These are phyloP conservation scores for Hydrolagus affinis DNA, from an alignment of 2,113 vertebrate genomes.

Conservation along the genomic window DNA sequence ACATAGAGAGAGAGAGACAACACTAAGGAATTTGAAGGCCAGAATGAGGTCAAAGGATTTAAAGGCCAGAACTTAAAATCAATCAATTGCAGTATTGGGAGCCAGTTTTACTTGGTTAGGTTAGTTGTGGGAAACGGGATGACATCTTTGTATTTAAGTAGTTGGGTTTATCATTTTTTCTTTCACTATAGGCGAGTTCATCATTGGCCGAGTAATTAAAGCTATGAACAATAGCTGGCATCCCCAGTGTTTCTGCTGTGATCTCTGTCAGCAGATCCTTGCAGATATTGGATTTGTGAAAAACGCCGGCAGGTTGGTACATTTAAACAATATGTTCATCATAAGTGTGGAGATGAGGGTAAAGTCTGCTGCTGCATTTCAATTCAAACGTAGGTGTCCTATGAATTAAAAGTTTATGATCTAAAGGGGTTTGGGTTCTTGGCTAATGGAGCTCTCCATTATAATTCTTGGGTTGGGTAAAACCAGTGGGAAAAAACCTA, in stretches of 20 bases:
- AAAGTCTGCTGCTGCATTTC: no score
- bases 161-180: neutral
- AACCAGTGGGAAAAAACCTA: no score
- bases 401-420: no score
- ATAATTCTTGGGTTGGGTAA: no score
- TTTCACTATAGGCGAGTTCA: conserved; percentile 77
- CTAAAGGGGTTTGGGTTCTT: no score
- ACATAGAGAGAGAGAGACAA: no score
- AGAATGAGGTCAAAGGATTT: no score
- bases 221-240: conserved; percentile 99
- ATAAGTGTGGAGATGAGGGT: neutral
- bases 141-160: neutral
- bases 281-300: conserved; percentile 96
- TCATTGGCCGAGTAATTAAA: conserved; percentile 96
- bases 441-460: no score
- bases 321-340: neutral
- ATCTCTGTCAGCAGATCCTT: conserved; percentile 79
- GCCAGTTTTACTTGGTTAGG: neutral
- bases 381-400: no score
- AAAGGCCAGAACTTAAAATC: no score
- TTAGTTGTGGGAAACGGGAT: neutral
- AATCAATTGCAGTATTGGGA: no score
- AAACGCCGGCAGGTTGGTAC: conserved; percentile 82
- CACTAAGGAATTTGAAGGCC: no score
- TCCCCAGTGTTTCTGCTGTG: conserved; percentile 91